phyloP scores from a whole-genome alignment of 2,888 invertebrate species.

The Ectemnius continuus region DNA sequence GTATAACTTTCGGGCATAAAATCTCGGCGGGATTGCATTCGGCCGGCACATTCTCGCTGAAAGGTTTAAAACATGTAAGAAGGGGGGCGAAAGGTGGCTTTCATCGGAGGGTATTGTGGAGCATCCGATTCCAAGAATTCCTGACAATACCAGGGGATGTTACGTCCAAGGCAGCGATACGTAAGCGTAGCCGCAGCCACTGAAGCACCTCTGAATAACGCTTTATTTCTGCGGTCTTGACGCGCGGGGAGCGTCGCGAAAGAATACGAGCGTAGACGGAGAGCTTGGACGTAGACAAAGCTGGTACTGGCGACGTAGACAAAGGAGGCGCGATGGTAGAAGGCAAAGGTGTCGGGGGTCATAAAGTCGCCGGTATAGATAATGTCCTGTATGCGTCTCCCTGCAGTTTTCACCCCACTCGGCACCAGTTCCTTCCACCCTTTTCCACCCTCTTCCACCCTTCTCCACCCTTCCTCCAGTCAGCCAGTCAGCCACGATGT shows the following conservation, averaged over 20 bases:
- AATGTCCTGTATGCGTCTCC: slow-evolving; percentile 13
- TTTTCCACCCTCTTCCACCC: too few relatives aligned
- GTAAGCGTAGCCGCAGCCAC: slow-evolving; percentile 6
- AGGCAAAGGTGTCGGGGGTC: slow-evolving; percentile 23
- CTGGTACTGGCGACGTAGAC: too few relatives aligned
- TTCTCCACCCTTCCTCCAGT: slow-evolving; percentile 6
- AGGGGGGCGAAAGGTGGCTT: too few relatives aligned
- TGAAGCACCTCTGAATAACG: slow-evolving; percentile 12
- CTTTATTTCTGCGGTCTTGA: slow-evolving; percentile 42
- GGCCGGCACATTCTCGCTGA: too few relatives aligned
- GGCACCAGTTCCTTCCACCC: slow-evolving; percentile 6
- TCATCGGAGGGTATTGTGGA: too few relatives aligned
- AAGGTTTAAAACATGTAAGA: too few relatives aligned
- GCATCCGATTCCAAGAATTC: too few relatives aligned
- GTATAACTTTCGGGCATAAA: too few relatives aligned
- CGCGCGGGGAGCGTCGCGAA: slow-evolving; percentile 1
- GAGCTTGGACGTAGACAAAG: slow-evolving; percentile 13
- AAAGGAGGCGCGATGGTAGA: too few relatives aligned
- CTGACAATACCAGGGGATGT: neutral
- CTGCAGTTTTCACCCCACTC: neutral
- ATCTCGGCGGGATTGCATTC: too few relatives aligned
- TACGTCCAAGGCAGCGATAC: slow-evolving; percentile 5
- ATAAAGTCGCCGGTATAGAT: slow-evolving; percentile 41
- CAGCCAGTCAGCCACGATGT: neutral
- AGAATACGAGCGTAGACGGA: slow-evolving; percentile 3